Conservation (phyloP, 2,888 invertebrate species). For the Globia sparganii region DNA sequence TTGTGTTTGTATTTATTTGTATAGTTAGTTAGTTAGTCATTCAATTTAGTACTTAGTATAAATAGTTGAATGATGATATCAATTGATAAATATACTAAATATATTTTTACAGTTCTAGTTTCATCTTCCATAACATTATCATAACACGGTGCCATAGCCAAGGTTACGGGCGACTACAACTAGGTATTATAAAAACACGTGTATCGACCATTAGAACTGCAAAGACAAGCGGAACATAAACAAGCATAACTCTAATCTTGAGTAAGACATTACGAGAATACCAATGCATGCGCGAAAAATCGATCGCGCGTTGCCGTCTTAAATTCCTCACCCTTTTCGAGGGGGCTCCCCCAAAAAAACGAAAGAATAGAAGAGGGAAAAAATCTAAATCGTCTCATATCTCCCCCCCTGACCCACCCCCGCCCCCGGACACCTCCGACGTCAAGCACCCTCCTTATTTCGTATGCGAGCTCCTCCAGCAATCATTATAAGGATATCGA, state of each 20-base stretch:
- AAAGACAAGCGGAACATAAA: constrained; percentile 70
- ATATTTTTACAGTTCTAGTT: background rate
- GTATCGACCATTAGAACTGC: constrained; percentile 17
- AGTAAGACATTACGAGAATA: constrained; percentile 90
- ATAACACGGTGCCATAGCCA: background rate
- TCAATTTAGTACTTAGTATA: background rate
- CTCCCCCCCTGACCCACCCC: constrained; percentile 79
- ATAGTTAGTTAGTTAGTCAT: background rate
- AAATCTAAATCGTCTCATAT: constrained; percentile 91
- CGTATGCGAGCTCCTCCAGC: constrained; percentile 91
- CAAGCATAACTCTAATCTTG: constrained; percentile 89
- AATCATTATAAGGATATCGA: constrained; percentile 91
- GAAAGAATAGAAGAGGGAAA: constrained; percentile 91
- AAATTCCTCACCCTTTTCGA: constrained; percentile 91
- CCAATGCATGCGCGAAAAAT: constrained; percentile 91
- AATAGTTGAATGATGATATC: background rate
- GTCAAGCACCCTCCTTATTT: constrained; percentile 90
- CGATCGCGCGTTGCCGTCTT: constrained; percentile 89
- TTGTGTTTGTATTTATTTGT: background rate
- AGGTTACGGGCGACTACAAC: background rate
- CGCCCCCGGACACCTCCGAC: constrained; percentile 87
- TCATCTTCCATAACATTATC: background rate
- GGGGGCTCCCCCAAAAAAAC: constrained; percentile 90
- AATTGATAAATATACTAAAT: background rate
- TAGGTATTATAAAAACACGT: background rate